phyloP scores from a whole-genome alignment of 2,888 invertebrate species.

The Imbricaverruca yamaguchii region DNA sequence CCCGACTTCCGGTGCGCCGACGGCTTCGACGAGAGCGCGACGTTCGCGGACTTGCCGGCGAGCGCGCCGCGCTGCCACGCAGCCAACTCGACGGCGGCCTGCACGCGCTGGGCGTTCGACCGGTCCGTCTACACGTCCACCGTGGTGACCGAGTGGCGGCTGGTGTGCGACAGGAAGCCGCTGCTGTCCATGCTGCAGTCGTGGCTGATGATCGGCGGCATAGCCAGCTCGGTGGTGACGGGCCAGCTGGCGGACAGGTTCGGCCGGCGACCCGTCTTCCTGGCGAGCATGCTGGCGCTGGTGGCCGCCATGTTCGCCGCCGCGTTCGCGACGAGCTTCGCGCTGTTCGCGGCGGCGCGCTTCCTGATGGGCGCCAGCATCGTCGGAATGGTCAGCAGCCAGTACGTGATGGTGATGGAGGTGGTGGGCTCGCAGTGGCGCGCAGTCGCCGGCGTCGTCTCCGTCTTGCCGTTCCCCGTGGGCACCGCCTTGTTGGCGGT shows the following conservation, averaged over 20 bases:
- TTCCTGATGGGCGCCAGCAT: conserved; percentile 29
- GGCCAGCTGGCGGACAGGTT: conserved; percentile 32
- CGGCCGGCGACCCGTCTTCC: conserved; percentile 32
- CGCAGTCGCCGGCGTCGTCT: conserved; percentile 53
- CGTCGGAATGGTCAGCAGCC: conserved; percentile 26
- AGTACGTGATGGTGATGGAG: conserved; percentile 45
- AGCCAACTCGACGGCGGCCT: conserved; percentile 8
- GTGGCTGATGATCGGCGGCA: conserved; percentile 30
- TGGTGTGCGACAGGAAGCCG: conserved; percentile 30
- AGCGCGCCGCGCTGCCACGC: neutral
- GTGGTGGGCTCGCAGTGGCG: conserved; percentile 53
- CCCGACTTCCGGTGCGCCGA: conserved; percentile 6
- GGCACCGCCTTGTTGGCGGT: conserved; percentile 57
- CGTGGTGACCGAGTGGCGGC: conserved; percentile 30
- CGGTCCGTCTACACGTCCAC: conserved; percentile 27
- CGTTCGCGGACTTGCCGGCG: conserved; percentile 15
- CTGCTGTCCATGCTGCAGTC: conserved; percentile 31
- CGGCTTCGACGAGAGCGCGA: neutral
- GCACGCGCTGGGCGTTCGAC: conserved; percentile 27
- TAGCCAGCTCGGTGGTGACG: conserved; percentile 32
- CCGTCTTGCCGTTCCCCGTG: conserved; percentile 61
- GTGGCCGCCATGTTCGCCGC: conserved; percentile 30
- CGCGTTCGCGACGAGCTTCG: conserved; percentile 31
- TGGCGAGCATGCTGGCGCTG: conserved; percentile 32
- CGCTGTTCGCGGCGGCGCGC: conserved; percentile 32